Conservation (phyloP, 2,113 vertebrate genomes). For the Columba janthina region DNA sequence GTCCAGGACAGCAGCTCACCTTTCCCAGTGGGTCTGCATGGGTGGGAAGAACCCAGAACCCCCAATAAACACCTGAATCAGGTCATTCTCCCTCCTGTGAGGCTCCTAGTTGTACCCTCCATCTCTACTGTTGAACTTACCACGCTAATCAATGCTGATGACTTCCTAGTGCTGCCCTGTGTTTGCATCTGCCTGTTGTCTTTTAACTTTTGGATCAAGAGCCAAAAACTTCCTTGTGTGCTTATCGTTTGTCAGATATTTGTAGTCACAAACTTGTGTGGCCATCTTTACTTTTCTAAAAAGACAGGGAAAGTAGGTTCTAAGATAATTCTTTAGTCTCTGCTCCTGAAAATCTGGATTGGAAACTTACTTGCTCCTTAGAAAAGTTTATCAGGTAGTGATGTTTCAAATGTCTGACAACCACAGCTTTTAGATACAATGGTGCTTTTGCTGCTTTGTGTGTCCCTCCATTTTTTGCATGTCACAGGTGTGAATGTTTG, state of each 20-base stretch:
- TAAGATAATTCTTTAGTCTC: not conserved
- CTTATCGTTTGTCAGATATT: not conserved
- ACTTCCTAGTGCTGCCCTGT: not conserved
- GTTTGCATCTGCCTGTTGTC: not conserved
- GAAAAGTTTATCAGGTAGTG: too few relatives aligned
- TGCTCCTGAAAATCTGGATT: not conserved
- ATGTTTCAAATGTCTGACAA: not conserved
- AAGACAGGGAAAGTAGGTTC: not conserved
- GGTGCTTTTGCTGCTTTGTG: not conserved
- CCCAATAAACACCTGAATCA: not conserved
- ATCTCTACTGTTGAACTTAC: not conserved
- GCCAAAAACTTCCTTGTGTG: not conserved
- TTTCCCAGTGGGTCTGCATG: not conserved
- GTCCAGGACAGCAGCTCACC: not conserved
- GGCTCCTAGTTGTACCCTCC: not conserved
- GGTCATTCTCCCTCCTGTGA: not conserved
- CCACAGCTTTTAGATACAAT: not conserved
- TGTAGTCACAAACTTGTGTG: not conserved
- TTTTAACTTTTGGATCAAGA: not conserved
- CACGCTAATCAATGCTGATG: fast-evolving
- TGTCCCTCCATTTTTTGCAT: not conserved
- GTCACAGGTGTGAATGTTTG: not conserved
- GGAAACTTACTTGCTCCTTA: not conserved
- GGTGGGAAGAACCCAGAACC: not conserved
- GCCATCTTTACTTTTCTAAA: not conserved